phyloP scores from a whole-genome alignment of 1,140 invertebrate species.

The Zaprionus ornatus region DNA sequence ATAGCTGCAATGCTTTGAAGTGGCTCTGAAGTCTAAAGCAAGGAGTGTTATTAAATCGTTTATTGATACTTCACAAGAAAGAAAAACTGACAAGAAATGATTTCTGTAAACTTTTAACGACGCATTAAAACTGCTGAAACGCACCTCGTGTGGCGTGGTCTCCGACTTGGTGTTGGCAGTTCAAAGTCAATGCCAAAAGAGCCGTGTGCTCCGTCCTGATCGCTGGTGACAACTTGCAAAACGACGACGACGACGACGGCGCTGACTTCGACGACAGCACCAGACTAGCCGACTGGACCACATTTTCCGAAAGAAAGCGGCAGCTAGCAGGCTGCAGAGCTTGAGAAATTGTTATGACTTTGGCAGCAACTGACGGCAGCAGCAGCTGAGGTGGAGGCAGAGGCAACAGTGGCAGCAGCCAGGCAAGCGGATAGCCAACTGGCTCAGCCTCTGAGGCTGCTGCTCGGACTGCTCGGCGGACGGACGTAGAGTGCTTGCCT shows the following conservation, averaged over 20 bases:
- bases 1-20: not conserved
- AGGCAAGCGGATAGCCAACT: conserved; percentile 30
- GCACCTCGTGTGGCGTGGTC: conserved; percentile 36
- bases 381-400: not conserved
- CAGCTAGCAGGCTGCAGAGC: conserved; percentile 18
- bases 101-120: not conserved
- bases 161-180: conserved; percentile 33
- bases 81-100: not conserved
- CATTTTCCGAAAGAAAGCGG: conserved; percentile 80
- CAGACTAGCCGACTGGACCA: conserved; percentile 66
- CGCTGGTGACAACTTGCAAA: conserved; percentile 52
- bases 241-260: conserved; percentile 17
- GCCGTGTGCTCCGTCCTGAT: conserved; percentile 35
- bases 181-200: conserved; percentile 70
- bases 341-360: conserved; percentile 43
- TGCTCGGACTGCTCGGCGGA: conserved; percentile 28
- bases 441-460: conserved; percentile 5
- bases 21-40: not conserved
- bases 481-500: conserved; percentile 5
- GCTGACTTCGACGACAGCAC: conserved; percentile 20
- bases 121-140: not conserved
- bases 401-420: not conserved
- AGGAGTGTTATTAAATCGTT: not conserved
- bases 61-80: too few relatives aligned
- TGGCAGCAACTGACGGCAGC: conserved; percentile 8